Conservation (phyloP, 2,888 invertebrate species). For the Tuberolachnus salignus region DNA sequence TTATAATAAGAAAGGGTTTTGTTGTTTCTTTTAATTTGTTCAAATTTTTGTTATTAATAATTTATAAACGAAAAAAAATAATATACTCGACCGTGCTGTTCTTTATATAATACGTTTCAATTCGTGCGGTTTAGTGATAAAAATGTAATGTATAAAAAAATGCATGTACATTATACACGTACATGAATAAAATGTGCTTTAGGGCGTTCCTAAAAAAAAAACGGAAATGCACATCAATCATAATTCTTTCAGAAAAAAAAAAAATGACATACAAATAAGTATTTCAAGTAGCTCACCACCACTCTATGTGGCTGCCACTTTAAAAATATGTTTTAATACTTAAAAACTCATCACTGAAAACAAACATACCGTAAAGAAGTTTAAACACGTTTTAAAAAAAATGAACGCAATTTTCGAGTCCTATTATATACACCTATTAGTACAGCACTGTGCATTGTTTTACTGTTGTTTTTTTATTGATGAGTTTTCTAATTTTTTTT, state of each 20-base stretch:
- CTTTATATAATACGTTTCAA: too few relatives aligned
- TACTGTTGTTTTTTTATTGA: too few relatives aligned
- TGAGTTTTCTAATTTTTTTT: too few relatives aligned
- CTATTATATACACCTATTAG: too few relatives aligned
- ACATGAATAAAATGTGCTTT: neutral
- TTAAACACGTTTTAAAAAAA: neutral
- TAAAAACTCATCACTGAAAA: neutral
- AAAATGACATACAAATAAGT: constrained; percentile 39
- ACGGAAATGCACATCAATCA: constrained; percentile 37
- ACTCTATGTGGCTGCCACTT: neutral
- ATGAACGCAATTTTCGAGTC: neutral
- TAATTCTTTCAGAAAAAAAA: constrained; percentile 2
- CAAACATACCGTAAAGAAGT: constrained; percentile 5
- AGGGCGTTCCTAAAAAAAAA: constrained; percentile 27
- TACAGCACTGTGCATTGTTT: too few relatives aligned
- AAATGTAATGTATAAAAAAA: neutral
- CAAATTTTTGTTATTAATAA: too few relatives aligned
- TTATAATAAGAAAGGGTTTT: too few relatives aligned
- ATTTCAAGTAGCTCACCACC: constrained; percentile 3
- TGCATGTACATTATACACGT: too few relatives aligned
- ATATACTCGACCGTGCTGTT: too few relatives aligned
- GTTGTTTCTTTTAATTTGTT: too few relatives aligned
- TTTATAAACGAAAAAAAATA: too few relatives aligned
- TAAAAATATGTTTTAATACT: constrained; percentile 6
- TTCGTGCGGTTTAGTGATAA: neutral